Evolutionary conservation across 2,113 vertebrate genomes (phyloP).

Genomic region (Nycticebus coucang): DNA sequence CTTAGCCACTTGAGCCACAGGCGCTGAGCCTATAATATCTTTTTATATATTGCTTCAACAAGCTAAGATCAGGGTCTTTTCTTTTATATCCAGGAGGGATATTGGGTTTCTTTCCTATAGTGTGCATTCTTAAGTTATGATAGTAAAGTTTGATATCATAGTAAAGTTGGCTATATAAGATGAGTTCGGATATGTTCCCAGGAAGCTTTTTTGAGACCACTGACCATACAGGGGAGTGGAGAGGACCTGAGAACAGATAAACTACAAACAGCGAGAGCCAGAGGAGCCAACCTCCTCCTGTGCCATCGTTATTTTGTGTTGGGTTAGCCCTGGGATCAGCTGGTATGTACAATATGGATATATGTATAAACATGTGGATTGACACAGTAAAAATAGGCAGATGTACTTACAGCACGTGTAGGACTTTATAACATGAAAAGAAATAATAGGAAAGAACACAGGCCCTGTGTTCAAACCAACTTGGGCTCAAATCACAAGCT

Average conservation of each 20-base stretch:
- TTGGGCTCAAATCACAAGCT: background rate
- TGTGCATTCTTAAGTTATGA: background rate
- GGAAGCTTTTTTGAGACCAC: background rate
- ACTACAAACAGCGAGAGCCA: background rate
- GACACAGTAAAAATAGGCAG: background rate
- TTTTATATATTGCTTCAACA: background rate
- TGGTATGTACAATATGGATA: background rate
- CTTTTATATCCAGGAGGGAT: background rate
- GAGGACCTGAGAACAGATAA: background rate
- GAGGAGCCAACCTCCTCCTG: background rate
- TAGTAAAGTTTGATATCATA: background rate
- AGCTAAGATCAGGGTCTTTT: background rate
- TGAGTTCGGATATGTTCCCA: background rate
- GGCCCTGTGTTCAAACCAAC: background rate
- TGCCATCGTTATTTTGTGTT: background rate
- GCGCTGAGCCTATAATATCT: background rate
- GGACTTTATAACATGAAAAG: constrained; percentile 4
- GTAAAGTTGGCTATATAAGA: background rate
- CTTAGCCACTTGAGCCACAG: too few relatives aligned
- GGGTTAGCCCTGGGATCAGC: background rate
- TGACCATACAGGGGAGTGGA: background rate
- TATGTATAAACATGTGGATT: background rate
- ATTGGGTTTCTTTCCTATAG: background rate
- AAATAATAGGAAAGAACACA: background rate
- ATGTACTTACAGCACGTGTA: background rate